Percentiles rank a stretch among this genome's conserved stretches.
Evolutionary conservation across 2,797 vertebrate species (phyloP).

Genomic region (Acanthis flammea): DNA sequence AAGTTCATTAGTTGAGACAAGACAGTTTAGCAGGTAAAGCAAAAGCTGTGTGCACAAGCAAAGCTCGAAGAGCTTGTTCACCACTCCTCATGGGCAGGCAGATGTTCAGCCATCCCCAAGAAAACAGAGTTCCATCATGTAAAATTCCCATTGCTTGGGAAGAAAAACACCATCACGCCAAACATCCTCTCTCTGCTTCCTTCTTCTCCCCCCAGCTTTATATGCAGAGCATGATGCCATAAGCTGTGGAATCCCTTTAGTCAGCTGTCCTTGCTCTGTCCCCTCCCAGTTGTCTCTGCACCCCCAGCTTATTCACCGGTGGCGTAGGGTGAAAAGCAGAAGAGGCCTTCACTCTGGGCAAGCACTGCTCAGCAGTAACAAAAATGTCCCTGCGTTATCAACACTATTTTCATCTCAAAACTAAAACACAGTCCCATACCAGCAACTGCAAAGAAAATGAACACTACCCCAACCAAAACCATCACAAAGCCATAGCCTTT

Average conservation of each 20-base stretch:
- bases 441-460: background rate
- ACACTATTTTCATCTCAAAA: background rate
- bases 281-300: background rate
- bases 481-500: background rate
- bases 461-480: background rate
- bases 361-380: background rate
- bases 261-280: background rate
- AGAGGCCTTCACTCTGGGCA: background rate
- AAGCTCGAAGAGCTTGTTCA: background rate
- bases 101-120: background rate
- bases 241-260: background rate
- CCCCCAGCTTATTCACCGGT: background rate
- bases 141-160: background rate
- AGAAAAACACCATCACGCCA: background rate
- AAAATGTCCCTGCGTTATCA: background rate
- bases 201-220: background rate
- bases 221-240: background rate
- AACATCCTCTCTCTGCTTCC: background rate
- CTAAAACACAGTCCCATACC: background rate
- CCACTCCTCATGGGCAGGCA: no score
- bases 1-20: background rate
- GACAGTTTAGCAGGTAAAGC: background rate
- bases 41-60: background rate
- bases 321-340: fast-evolving
- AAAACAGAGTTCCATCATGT: background rate